Conservation (phyloP, 2,888 invertebrate genomes). For the Drosophila nigricruria region DNA sequence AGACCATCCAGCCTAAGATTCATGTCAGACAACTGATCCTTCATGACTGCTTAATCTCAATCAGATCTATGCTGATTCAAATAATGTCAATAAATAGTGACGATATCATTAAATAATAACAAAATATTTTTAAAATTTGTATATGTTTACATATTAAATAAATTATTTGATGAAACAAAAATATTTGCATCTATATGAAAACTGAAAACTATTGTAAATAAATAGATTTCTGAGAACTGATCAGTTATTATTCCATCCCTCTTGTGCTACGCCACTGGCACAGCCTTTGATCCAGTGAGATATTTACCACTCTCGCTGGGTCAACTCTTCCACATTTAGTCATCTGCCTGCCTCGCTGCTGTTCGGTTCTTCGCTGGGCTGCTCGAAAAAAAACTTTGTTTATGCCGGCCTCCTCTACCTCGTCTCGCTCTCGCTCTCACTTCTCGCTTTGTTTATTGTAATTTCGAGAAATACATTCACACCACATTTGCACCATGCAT, state of each 20-base stretch:
- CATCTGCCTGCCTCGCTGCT: constrained; percentile 30
- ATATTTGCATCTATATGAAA: too few species aligned
- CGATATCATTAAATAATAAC: too few species aligned
- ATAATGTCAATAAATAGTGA: too few species aligned
- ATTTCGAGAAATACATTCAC: constrained; percentile 43
- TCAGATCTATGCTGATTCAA: too few species aligned
- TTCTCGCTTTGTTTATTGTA: constrained; percentile 64
- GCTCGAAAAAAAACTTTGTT: constrained; percentile 23
- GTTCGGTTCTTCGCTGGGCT: constrained; percentile 35
- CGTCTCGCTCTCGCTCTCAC: not conserved
- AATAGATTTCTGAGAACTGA: too few species aligned
- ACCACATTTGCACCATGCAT: constrained; percentile 62
- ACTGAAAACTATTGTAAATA: too few species aligned
- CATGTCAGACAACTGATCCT: too few species aligned
- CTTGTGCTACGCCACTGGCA: constrained; percentile 29
- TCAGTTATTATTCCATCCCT: not conserved
- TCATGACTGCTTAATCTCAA: too few species aligned
- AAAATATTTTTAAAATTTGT: too few species aligned
- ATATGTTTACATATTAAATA: too few species aligned
- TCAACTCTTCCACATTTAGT: constrained; percentile 43
- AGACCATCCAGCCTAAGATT: too few species aligned
- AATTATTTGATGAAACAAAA: too few species aligned
- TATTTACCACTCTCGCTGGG: constrained; percentile 12
- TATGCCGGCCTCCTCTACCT: not conserved
- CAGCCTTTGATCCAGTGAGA: constrained; percentile 35